These are phyloP conservation scores for Brachionus plicatilis DNA, from an alignment of 1,140 invertebrate genomes.

Conservation along the genomic window DNA sequence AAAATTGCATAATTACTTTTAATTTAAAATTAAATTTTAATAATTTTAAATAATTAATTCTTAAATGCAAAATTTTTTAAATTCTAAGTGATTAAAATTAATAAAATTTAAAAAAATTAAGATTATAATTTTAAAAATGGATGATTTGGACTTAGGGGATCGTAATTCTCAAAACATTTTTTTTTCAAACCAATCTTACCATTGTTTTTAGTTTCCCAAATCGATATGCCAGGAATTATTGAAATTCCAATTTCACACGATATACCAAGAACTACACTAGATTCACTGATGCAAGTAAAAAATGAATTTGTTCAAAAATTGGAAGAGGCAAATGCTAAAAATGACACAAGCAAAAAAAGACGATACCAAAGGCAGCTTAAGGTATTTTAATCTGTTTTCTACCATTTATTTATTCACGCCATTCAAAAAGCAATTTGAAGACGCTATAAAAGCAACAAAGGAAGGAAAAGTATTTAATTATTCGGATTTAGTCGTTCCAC, in stretches of 20 bases:
- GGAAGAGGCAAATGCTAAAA: slow-evolving; percentile 8
- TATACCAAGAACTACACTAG: background rate
- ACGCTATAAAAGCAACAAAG: slow-evolving; percentile 73
- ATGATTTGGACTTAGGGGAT: background rate
- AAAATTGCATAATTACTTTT: background rate
- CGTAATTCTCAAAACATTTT: background rate
- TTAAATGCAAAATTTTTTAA: background rate
- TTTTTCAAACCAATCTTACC: background rate
- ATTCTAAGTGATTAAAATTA: background rate
- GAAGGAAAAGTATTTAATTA: slow-evolving; percentile 69
- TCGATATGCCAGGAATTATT: background rate
- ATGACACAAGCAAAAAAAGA: background rate
- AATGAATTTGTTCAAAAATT: slow-evolving; percentile 21
- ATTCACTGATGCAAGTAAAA: slow-evolving; percentile 8
- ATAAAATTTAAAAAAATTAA: background rate
- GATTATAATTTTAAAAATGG: background rate
- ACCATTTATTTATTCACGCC: background rate
- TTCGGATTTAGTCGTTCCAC: slow-evolving; percentile 80
- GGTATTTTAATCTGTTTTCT: background rate
- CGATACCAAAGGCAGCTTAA: slow-evolving; percentile 26
- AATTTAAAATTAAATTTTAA: background rate
- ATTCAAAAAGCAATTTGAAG: slow-evolving; percentile 68
- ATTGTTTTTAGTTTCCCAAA: background rate
- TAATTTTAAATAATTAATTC: background rate
- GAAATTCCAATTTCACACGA: slow-evolving; percentile 5